Conservation (phyloP, 2,797 vertebrate genomes). For the Argyrosomus regius region DNA sequence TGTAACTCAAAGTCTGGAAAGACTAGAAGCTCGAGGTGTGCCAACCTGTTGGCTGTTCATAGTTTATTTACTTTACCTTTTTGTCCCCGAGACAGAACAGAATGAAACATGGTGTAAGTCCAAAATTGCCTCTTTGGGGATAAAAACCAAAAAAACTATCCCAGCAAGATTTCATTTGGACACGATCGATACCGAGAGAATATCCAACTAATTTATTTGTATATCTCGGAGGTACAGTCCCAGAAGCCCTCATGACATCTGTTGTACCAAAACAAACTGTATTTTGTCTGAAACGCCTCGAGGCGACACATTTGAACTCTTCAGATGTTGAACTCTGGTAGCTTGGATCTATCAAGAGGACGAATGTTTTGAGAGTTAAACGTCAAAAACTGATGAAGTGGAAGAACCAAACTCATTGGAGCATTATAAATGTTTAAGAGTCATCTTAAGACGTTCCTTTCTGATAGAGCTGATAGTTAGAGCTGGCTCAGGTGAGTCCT, state of each 20-base stretch:
- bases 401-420: background rate
- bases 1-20: too few species aligned
- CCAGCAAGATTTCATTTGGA: slow-evolving; percentile 1
- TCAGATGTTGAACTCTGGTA: background rate
- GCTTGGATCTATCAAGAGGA: background rate
- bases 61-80: background rate
- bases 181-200: background rate
- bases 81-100: background rate
- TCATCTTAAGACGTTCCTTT: too few species aligned
- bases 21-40: background rate
- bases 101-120: slow-evolving; percentile 1
- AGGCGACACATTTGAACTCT: background rate
- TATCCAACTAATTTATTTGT: background rate
- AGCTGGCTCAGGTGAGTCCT: too few species aligned
- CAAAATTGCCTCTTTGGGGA: slow-evolving; percentile 14
- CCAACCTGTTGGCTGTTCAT: background rate
- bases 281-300: background rate
- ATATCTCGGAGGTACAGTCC: background rate
- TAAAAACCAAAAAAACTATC: background rate
- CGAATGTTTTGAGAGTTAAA: background rate
- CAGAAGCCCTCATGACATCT: background rate
- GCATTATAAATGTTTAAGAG: background rate
- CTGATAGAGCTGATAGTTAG: too few species aligned
- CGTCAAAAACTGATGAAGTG: background rate
- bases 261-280: background rate